Evolutionary conservation across 2,888 invertebrate species (phyloP).

Genomic region (Alviniconcha strummeri): DNA sequence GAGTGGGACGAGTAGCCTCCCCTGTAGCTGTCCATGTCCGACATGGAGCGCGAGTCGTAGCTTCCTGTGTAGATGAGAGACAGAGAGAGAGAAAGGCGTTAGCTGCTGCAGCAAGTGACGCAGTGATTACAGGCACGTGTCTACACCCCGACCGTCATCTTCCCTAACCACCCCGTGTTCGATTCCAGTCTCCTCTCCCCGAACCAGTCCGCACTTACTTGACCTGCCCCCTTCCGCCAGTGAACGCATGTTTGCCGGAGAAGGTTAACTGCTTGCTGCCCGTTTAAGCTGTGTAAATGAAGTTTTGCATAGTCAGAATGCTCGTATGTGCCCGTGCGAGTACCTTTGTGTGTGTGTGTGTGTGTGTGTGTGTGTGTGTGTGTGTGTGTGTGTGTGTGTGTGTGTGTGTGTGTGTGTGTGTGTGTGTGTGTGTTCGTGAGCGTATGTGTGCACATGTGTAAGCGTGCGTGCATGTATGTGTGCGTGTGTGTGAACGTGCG

Average conservation of each 20-base stretch:
- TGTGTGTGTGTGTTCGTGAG: neutral
- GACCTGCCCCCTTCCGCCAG: too few relatives aligned
- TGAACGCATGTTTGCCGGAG: too few relatives aligned
- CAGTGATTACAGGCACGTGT: too few relatives aligned
- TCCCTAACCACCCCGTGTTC: too few relatives aligned
- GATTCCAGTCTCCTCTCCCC: too few relatives aligned
- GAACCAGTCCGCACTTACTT: too few relatives aligned
- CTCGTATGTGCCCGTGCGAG: neutral
- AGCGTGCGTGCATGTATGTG: neutral
- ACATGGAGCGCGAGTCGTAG: constrained; percentile 23
- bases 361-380: constrained; percentile 12
- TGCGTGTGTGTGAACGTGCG: neutral
- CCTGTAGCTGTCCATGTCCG: constrained; percentile 25
- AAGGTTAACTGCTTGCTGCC: too few relatives aligned
- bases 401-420: constrained; percentile 2
- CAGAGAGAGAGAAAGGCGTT: too few relatives aligned
- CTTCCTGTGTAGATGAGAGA: constrained; percentile 1
- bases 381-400: constrained; percentile 21
- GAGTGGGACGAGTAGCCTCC: constrained; percentile 26
- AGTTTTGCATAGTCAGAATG: too few relatives aligned
- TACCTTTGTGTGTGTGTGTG: constrained; percentile 9
- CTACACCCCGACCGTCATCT: too few relatives aligned
- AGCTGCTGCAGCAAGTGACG: too few relatives aligned
- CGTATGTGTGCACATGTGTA: neutral
- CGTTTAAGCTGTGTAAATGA: too few relatives aligned